Base-by-base conservation (phyloP, 1,140 invertebrate species). In the Augochlora pura region DNA sequence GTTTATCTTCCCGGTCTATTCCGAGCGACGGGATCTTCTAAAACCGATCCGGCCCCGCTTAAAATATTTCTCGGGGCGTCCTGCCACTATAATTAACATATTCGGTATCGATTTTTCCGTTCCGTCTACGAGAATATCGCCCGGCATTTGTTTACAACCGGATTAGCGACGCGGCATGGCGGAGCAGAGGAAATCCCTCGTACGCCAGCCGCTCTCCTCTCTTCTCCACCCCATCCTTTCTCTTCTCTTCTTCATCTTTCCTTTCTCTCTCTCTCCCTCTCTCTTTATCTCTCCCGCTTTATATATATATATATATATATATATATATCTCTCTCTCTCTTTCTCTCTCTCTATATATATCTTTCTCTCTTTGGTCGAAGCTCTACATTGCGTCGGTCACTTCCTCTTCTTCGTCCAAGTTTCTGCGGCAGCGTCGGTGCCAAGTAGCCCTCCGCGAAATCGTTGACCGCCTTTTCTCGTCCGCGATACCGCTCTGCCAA, bases 401-500 rank as follows among this genome's bases (percentile, higher is more conserved):
- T 74, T 66, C 66, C 76, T 65, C 59, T 64, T 65, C 59, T 57
- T 54, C 32, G 42, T 65, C 63, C 64, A 46, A 77, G 27, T 52
- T 32, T 38, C 72, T n/a, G 10, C 32, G 14, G 59, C 71, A 67
- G 16, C 79, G 83, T 42, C 71, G 71, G 21, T 82, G 83, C 83
- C 81, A 82, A 80, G 77, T 81, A 67, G 72, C 69, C 62, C 81
- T 79, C 59, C 75, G 66, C 68, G 66, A 74, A 75, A 84, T 75
- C 80, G 80, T 84, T 84, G 79, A 81, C 80, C 82, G 82, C 70
- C 70, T 81, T 84, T 84, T 69, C 78, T 65, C 64, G 64, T 69
- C 57, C 57, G 65, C 54, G 69, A 72, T 81, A 81, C 23, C 67
- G 49, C 52, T 69, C 27, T 76, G 70, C 60, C 73, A 76, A 80